Percentiles rank a stretch among this genome's conserved stretches.
Evolutionary conservation across 2,113 vertebrate species (phyloP).

Genomic region (Dasyornis broadbenti): DNA sequence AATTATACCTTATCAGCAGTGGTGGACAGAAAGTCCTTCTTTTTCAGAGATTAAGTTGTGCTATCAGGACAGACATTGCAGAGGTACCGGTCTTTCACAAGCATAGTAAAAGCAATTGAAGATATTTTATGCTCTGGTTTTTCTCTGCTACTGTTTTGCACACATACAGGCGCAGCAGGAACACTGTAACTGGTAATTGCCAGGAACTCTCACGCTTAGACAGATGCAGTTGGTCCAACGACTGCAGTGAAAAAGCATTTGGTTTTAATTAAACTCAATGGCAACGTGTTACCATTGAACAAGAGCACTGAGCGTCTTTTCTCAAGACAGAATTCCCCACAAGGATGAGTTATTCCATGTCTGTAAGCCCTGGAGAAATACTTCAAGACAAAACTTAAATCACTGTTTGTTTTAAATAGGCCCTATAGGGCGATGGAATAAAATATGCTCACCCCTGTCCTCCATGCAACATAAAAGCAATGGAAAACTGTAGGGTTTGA

Average conservation of each 20-base stretch:
- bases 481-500: background rate
- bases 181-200: background rate
- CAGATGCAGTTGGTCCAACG: background rate
- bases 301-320: background rate
- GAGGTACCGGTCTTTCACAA: background rate
- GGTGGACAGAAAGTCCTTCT: background rate
- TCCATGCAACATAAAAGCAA: background rate
- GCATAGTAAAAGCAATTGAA: background rate
- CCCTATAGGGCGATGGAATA: background rate
- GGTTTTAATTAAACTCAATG: background rate
- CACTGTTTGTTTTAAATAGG: background rate
- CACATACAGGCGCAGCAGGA: background rate
- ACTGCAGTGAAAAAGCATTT: background rate
- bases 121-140: background rate
- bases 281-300: constrained; percentile 11
- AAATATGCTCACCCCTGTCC: background rate
- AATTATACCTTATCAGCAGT: background rate
- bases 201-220: background rate
- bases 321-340: background rate
- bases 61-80: background rate
- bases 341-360: constrained; percentile 23
- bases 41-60: background rate
- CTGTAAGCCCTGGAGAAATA: constrained; percentile 41
- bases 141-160: background rate
- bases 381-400: constrained; percentile 14